phyloP scores from a whole-genome alignment of 2,113 vertebrate species.

The Alectura lathami region DNA sequence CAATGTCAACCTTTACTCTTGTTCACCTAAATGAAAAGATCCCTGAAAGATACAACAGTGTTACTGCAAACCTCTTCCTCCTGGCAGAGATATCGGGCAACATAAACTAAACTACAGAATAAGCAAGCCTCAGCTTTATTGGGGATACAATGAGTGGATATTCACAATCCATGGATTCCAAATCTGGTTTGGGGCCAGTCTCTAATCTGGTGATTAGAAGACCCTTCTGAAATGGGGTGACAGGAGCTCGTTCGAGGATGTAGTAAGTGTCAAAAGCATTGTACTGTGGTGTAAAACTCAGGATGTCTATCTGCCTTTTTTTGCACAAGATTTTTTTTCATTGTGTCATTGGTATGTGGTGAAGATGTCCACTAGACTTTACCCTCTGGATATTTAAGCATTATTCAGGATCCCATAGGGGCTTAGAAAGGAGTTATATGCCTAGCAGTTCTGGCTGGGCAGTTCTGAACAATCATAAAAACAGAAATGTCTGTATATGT shows the following conservation, averaged over 20 bases:
- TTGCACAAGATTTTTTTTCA: neutral
- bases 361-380: neutral
- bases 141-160: neutral
- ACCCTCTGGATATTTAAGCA: neutral
- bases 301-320: neutral
- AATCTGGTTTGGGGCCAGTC: neutral
- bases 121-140: neutral
- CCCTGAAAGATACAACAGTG: neutral
- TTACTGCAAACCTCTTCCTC: neutral
- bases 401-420: neutral
- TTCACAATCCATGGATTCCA: neutral
- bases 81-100: neutral
- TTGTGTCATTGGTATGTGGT: neutral
- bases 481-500: neutral
- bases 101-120: neutral
- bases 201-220: neutral
- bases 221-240: neutral
- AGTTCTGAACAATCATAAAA: neutral
- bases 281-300: neutral
- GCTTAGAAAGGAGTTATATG: neutral
- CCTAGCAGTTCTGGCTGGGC: neutral
- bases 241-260: neutral
- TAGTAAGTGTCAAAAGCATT: neutral
- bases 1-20: neutral
- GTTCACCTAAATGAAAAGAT: accelerated